Evolutionary conservation across 1,140 invertebrate genomes (phyloP), one percentile per base, ranked within the genome.

Genomic region (Pogonomyrmex barbatus): DNA sequence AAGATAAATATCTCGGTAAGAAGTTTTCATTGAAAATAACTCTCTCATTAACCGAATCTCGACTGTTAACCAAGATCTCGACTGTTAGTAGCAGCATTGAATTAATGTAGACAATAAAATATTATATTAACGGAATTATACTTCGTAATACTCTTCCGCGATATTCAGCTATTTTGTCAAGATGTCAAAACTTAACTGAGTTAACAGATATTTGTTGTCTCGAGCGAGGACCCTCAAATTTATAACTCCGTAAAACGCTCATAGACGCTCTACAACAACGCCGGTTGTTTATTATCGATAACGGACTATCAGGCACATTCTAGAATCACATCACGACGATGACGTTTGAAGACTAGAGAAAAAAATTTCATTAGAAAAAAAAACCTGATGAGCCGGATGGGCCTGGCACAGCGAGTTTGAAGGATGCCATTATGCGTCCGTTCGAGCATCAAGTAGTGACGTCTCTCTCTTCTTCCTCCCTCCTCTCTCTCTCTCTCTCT

Each of bases 141-240:
- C 58, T 2, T 65, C 9, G 52, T 58, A 47, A 62, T 45, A 77
- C 60, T 36, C 30, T 36, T 17, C 24, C 39, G 3, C 47, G 17
- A 65, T 17, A 24, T 58, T 76, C 24, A 10, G 12, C 56, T 33
- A 30, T 39, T 65, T 77, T 36, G 36, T 62, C 14, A 8, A 30
- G 36, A 3, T 9, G 24, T 76, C 39, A 30, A 30, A n/a, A 52
- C n/a, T 54, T 39, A 30, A 65, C 8, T 17, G 1, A 0, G 2
- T 6, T 79, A 79, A 79, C 68, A 67, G n/a, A 79, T n/a, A 52
- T 4, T 54, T 67, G 54, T 79, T 68, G 33, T 79, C n/a, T 24
- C 24, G 24, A 54, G 24, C 0, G 17, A 39, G 12, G 2, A 65
- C 4, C 42, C 36, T 52, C 9, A 54, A 67, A n/a, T 42, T 65